Percentiles rank a stretch among this genome's conserved stretches.
phyloP scores from a whole-genome alignment of 2,797 vertebrate genomes.

The Sarcoramphus papa region DNA sequence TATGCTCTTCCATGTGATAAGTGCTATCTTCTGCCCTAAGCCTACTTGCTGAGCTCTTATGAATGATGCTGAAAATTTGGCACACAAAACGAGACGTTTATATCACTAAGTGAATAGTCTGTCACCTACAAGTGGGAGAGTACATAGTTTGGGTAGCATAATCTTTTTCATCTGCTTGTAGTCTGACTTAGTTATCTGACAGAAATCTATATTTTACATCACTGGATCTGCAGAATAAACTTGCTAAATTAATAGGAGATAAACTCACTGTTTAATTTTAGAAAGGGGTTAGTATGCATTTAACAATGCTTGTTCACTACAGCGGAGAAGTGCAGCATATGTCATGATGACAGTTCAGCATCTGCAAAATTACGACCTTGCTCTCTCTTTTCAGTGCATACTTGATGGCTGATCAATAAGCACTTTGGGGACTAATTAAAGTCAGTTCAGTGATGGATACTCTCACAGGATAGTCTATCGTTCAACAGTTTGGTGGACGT shows the following conservation, averaged over 20 bases:
- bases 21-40: background rate
- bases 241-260: background rate
- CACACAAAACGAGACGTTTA: background rate
- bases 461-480: background rate
- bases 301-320: background rate
- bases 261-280: constrained; percentile 8
- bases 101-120: constrained; percentile 4
- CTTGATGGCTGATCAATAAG: constrained; percentile 72
- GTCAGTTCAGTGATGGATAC: constrained; percentile 50
- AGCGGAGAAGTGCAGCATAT: background rate
- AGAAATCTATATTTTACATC: constrained; percentile 25
- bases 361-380: constrained; percentile 26
- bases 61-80: background rate
- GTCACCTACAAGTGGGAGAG: constrained; percentile 27
- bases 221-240: constrained; percentile 17
- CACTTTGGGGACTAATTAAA: constrained; percentile 66
- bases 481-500: background rate
- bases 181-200: constrained; percentile 25
- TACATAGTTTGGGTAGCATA: constrained; percentile 11
- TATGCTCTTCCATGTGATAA: background rate
- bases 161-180: constrained; percentile 19
- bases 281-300: background rate
- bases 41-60: background rate
- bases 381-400: constrained; percentile 17
- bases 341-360: background rate